Evolutionary conservation across 1,140 invertebrate species (phyloP).

Genomic region (Grapholita molesta): DNA sequence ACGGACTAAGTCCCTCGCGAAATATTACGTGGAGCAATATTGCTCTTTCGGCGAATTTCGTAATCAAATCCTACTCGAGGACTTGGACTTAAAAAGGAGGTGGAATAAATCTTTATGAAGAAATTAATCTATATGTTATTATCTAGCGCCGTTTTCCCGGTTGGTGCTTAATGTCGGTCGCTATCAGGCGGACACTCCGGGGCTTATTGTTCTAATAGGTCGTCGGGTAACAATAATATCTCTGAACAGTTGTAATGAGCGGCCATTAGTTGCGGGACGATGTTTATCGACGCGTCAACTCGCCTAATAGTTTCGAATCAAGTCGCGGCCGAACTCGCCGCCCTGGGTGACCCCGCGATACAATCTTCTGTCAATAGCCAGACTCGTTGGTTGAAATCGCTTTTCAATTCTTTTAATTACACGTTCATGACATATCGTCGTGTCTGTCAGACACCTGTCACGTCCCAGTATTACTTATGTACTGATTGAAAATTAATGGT

Average conservation of each 20-base stretch:
- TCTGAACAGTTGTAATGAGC: not conserved
- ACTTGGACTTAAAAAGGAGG: not conserved
- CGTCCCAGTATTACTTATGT: constrained; percentile 1
- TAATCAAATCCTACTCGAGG: constrained; percentile 4
- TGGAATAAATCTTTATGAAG: not conserved
- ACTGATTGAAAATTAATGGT: constrained; percentile 12
- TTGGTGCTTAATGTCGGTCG: not conserved
- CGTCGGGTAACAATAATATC: not conserved
- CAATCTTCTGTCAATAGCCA: not conserved
- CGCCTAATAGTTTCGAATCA: not conserved
- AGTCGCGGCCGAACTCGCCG: not conserved
- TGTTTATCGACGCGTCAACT: constrained; percentile 7
- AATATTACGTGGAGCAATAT: constrained; percentile 6
- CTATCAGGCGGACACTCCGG: not conserved
- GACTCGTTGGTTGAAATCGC: not conserved
- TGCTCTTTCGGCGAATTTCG: not conserved
- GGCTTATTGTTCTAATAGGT: constrained; percentile 2
- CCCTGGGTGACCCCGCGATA: not conserved
- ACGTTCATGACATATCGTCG: not conserved
- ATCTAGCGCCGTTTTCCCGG: not conserved
- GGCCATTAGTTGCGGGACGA: not conserved
- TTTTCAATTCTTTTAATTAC: constrained; percentile 6
- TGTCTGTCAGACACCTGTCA: constrained; percentile 5
- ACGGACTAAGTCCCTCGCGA: constrained; percentile 1
- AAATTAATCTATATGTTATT: not conserved